These are phyloP conservation scores for Lamellibrachia columna DNA, from an alignment of 2,888 invertebrate species.

Conservation along the genomic window DNA sequence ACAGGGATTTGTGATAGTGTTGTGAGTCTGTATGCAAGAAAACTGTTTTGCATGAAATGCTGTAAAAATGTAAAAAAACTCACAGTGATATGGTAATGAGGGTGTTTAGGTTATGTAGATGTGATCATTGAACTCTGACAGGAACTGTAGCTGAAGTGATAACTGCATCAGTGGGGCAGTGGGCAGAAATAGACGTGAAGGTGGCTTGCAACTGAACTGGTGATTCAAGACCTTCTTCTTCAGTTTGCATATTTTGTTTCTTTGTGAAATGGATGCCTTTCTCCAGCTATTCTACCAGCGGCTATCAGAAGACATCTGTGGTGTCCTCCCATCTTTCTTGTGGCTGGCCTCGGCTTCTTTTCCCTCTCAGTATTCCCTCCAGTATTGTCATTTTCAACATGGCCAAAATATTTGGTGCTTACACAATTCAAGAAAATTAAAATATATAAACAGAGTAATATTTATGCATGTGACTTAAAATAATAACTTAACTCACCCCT, in stretches of 20 bases:
- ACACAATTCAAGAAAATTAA: neutral
- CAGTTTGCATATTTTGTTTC: no score
- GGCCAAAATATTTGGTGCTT: no score
- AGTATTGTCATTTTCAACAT: no score
- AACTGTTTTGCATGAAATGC: constrained; percentile 12
- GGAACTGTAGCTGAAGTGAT: neutral
- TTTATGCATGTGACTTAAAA: neutral
- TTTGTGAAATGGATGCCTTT: no score
- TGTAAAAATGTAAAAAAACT: neutral
- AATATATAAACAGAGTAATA: neutral
- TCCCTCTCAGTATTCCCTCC: no score
- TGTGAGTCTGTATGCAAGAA: neutral
- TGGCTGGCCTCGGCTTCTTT: no score
- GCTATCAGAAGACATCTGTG: no score
- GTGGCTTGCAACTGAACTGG: neutral
- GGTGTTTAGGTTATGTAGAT: neutral
- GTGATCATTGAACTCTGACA: neutral
- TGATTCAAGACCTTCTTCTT: neutral
- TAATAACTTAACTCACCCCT: neutral
- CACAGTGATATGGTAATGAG: neutral
- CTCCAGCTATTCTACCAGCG: no score
- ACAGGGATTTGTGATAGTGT: neutral
- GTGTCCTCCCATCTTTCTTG: no score
- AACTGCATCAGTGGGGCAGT: neutral
- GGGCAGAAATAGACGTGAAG: no score